phyloP scores from a whole-genome alignment of 1,140 invertebrate genomes.

The Caerostris extrusa region DNA sequence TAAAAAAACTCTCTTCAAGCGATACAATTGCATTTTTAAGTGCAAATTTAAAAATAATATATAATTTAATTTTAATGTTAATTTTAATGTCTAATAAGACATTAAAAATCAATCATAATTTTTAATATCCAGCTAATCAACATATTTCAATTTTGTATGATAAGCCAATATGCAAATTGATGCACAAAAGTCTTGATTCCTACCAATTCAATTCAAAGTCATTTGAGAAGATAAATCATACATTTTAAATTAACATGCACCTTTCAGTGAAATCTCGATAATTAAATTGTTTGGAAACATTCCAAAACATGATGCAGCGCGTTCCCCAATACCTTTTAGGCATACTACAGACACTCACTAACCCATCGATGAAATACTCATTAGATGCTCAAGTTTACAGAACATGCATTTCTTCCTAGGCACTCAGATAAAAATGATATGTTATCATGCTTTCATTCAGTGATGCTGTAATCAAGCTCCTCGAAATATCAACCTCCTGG shows the following conservation, averaged over 20 bases:
- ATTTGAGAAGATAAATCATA: not conserved
- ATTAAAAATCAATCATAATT: too few species aligned
- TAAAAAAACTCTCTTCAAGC: too few species aligned
- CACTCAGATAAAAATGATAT: not conserved
- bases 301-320: not conserved
- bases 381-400: not conserved
- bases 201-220: not conserved
- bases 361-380: not conserved
- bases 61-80: too few species aligned
- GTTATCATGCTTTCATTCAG: conserved; percentile 32
- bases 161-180: too few species aligned
- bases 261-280: not conserved
- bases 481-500: not conserved
- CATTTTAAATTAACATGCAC: not conserved
- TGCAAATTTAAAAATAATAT: too few species aligned
- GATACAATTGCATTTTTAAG: too few species aligned
- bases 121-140: too few species aligned
- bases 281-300: not conserved
- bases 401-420: not conserved
- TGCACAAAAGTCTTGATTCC: too few species aligned
- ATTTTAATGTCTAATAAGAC: too few species aligned
- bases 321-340: not conserved
- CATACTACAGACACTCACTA: not conserved
- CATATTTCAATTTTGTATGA: too few species aligned
- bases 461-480: not conserved